These are phyloP conservation scores for Cetonia aurata DNA, from an alignment of 2,888 invertebrate genomes.

Conservation along the genomic window DNA sequence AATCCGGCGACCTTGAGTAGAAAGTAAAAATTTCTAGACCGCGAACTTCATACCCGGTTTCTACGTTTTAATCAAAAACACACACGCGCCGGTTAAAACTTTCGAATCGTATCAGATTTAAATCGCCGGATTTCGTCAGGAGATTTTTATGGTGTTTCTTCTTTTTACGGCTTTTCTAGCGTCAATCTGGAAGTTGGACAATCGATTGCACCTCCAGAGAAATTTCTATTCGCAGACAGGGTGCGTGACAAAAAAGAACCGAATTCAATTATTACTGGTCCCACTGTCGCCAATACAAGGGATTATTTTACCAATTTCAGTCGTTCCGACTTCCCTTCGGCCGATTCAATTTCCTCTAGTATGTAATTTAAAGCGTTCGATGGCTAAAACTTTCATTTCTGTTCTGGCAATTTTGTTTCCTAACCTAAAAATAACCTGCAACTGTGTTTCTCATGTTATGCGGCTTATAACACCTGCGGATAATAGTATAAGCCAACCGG, in stretches of 20 bases:
- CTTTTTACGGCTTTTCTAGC: no score
- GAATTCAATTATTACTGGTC: conserved; percentile 4
- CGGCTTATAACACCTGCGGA: background rate
- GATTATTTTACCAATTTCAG: conserved; percentile 29
- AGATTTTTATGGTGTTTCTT: no score
- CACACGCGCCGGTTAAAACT: no score
- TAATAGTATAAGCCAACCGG: no score
- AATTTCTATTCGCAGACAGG: no score
- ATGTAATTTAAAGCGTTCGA: conserved; percentile 26
- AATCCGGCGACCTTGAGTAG: conserved; percentile 29
- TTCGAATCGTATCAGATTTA: no score
- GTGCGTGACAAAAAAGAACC: conserved; percentile 14
- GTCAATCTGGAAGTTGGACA: no score
- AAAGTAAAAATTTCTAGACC: conserved; percentile 37
- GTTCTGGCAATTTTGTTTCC: background rate
- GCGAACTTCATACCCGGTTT: conserved; percentile 3
- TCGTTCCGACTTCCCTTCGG: conserved; percentile 5
- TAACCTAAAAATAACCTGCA: background rate
- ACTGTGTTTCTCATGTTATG: background rate
- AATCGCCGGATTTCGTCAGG: no score
- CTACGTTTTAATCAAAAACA: conserved; percentile 19
- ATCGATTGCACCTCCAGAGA: no score
- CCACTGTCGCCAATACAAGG: background rate
- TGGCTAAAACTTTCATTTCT: conserved; percentile 11
- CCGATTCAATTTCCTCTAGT: conserved; percentile 24